Evolutionary conservation across 2,888 invertebrate species (phyloP).

Genomic region (Magallana nippona): DNA sequence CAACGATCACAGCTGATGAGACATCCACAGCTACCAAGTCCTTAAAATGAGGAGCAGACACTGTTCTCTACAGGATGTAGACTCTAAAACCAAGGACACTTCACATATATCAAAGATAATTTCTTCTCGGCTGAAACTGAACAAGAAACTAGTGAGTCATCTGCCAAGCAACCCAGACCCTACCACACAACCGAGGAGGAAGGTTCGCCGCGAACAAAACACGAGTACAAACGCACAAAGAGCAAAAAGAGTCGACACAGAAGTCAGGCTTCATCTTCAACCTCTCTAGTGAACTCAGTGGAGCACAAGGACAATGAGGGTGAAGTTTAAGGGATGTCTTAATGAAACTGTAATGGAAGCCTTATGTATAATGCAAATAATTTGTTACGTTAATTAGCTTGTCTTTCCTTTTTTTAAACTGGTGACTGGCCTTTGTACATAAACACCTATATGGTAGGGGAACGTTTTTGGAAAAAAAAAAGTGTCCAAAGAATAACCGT

Average conservation of each 20-base stretch:
- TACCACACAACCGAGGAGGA: slow-evolving; percentile 21
- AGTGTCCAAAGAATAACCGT: too few relatives aligned
- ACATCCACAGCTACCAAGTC: slow-evolving; percentile 23
- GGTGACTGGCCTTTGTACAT: too few relatives aligned
- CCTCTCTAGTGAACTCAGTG: slow-evolving; percentile 44
- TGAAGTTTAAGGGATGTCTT: slow-evolving; percentile 11
- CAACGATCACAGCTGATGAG: not conserved
- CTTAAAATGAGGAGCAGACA: not conserved
- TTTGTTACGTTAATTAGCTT: too few relatives aligned
- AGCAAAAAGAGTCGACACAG: slow-evolving; percentile 35
- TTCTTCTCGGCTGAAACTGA: slow-evolving; percentile 20
- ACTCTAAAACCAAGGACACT: slow-evolving; percentile 8
- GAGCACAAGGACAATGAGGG: slow-evolving; percentile 39
- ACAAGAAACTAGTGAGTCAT: slow-evolving; percentile 29
- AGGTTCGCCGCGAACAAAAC: slow-evolving; percentile 11
- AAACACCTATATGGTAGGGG: too few relatives aligned
- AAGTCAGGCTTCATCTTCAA: slow-evolving; percentile 43
- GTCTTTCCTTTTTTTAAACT: too few relatives aligned
- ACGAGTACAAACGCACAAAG: slow-evolving; percentile 34
- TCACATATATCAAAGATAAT: slow-evolving; percentile 4
- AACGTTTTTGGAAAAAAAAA: too few relatives aligned
- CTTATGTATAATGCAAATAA: too few relatives aligned
- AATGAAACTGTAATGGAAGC: too few relatives aligned
- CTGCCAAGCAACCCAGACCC: slow-evolving; percentile 9
- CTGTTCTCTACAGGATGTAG: not conserved